phyloP scores from a whole-genome alignment of 64 coral and sea anemone species.

The Trachythela sp. region DNA sequence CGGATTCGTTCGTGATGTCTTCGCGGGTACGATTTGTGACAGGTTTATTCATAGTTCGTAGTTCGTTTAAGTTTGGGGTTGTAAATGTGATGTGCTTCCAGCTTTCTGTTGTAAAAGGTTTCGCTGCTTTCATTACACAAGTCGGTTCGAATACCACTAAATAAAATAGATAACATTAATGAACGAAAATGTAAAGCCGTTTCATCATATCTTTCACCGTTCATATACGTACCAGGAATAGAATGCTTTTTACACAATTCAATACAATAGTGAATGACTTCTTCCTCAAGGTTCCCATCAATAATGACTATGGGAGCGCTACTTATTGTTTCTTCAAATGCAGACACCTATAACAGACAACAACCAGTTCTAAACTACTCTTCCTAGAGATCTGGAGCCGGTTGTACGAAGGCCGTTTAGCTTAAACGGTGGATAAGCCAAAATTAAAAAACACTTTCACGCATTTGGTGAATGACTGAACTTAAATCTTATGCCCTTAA shows the following conservation, averaged over 20 bases:
- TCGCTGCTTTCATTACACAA: slow-evolving; percentile 71
- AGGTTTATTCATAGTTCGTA: slow-evolving; percentile 70
- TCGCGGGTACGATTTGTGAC: not conserved
- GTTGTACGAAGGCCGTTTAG: too few relatives aligned
- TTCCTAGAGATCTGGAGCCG: too few relatives aligned
- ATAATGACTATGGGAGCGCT: slow-evolving; percentile 77
- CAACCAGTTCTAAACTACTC: too few relatives aligned
- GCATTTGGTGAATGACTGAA: too few relatives aligned
- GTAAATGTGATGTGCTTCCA: slow-evolving; percentile 86
- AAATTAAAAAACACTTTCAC: too few relatives aligned
- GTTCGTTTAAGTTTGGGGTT: slow-evolving; percentile 82
- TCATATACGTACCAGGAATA: slow-evolving; percentile 70
- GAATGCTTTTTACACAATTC: slow-evolving; percentile 56
- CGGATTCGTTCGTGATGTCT: not conserved
- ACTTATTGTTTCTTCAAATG: slow-evolving; percentile 81
- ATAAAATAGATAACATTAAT: not conserved
- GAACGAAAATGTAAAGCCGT: not conserved
- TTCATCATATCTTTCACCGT: too few relatives aligned
- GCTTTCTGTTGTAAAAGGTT: slow-evolving; percentile 58
- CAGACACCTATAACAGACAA: slow-evolving; percentile 52
- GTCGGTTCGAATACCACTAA: slow-evolving; percentile 94
- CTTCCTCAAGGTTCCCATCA: slow-evolving; percentile 75
- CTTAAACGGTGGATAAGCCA: too few relatives aligned
- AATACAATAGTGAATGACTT: slow-evolving; percentile 55
- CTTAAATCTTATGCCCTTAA: too few relatives aligned